Evolutionary conservation across 2,888 invertebrate species (phyloP), one percentile per base, ranked within the genome.

Genomic region (Halictus ligatus): DNA sequence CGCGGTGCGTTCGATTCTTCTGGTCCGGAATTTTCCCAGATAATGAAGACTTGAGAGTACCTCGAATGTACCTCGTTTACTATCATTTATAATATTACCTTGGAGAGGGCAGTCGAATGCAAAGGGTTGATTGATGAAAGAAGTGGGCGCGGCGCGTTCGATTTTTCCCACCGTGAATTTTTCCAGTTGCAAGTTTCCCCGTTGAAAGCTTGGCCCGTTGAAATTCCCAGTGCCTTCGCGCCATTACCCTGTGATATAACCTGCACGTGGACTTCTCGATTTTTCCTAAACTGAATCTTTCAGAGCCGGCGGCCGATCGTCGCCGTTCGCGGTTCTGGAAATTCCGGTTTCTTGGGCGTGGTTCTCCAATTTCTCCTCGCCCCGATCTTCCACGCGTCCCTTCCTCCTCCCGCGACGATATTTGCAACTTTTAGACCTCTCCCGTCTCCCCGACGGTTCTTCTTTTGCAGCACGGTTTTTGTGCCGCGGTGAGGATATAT

Each of bases 301-400:
- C 71, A 71, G 71, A 10, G 43, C 12, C 40, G 71, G 0, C 71
- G 43, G 43, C 43, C 43, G 71, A 71, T 71, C 67, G 35, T 21
- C 64, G 40, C 40, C 40, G 71, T 12, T 71, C 71, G 43, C 43
- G 43, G 71, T 71, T 71, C 71, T 71, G 71, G 71, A 71, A 43
- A 71, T 71, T 71, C 71, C 71, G 71, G 71, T 71, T 67, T 71
- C 71, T 71, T 67, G 76, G 76, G 76, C 76, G 76, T 77, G 76
- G 76, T 48, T 77, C 67, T 48, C 21, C 67, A 29, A 35, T 75
- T 43, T 75, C 21, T 35, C 76, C 67, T 76, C 64, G 7, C 46
- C 21, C 18, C 21, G 67, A 48, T 35, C 40, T 18, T 29, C 67
- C 13, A 5, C 69, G 18, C 21, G 40, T 12, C 40, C 21, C 71